These are phyloP conservation scores for Fopius arisanus DNA, from an alignment of 1,140 invertebrate species.

Conservation along the genomic window DNA sequence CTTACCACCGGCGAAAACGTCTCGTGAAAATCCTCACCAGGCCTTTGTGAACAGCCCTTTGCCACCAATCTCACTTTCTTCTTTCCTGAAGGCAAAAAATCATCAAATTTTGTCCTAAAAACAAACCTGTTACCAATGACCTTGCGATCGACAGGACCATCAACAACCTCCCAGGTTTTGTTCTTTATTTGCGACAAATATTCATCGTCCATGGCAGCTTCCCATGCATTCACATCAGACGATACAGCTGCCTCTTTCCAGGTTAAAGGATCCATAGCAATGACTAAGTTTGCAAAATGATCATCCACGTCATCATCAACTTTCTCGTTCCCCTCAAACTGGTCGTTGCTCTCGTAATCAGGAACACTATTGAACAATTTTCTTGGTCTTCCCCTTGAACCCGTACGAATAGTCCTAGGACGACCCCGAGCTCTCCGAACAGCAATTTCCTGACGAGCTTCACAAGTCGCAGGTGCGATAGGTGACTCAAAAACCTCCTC, in stretches of 20 bases:
- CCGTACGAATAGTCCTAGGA: not conserved
- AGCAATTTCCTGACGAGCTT: not conserved
- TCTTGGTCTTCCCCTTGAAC: not conserved
- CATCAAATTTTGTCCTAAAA: not conserved
- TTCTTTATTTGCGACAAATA: not conserved
- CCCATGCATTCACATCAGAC: not conserved
- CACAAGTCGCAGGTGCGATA: not conserved
- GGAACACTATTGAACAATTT: not conserved
- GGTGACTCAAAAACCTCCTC: not conserved
- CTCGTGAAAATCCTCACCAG: slow-evolving; percentile 43
- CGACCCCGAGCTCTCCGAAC: not conserved
- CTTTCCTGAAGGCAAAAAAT: slow-evolving; percentile 24
- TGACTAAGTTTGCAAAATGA: not conserved
- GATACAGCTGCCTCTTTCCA: not conserved
- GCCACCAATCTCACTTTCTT: slow-evolving; percentile 50
- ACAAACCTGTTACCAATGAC: not conserved
- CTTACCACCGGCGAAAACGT: slow-evolving; percentile 44
- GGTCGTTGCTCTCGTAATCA: not conserved
- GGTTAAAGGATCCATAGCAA: not conserved
- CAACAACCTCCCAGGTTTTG: not conserved
- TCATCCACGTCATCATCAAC: not conserved
- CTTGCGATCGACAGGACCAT: not conserved
- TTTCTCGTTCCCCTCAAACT: not conserved
- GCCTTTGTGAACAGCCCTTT: slow-evolving; percentile 42
- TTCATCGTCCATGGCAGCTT: not conserved